Conservation (phyloP, 2,888 invertebrate genomes). For the Amphipoea lucens region DNA sequence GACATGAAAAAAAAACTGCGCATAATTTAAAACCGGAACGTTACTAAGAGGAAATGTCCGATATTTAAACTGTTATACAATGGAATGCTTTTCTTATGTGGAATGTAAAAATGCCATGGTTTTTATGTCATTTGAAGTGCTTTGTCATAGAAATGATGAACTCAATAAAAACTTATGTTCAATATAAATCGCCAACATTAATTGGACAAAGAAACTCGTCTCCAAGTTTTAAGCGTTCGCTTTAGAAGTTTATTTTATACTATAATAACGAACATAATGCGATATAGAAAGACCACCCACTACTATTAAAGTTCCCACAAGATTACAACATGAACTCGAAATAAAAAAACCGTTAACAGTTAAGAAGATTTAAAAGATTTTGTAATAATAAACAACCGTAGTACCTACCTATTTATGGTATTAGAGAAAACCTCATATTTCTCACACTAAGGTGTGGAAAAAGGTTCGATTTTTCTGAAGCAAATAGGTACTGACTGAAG, state of each 20-base stretch:
- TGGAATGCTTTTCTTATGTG: not conserved
- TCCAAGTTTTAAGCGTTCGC: constrained; percentile 35
- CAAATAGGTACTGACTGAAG: not conserved
- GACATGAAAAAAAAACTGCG: constrained; percentile 41
- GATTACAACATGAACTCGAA: constrained; percentile 45
- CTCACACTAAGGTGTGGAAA: not conserved
- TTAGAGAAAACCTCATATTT: not conserved
- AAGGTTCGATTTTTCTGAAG: constrained; percentile 9
- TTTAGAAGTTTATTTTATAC: constrained; percentile 39
- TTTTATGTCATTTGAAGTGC: not conserved
- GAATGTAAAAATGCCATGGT: not conserved
- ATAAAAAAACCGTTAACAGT: constrained; percentile 42
- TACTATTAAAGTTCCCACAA: constrained; percentile 41
- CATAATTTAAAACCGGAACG: constrained; percentile 41
- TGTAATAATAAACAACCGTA: constrained; percentile 17
- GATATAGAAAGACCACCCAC: constrained; percentile 56
- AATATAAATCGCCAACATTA: constrained; percentile 41
- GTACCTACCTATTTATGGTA: not conserved
- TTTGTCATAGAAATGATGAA: constrained; percentile 14
- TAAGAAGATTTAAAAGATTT: constrained; percentile 16
- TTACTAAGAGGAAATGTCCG: constrained; percentile 7
- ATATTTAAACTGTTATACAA: constrained; percentile 27
- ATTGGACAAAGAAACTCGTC: constrained; percentile 53
- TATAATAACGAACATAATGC: constrained; percentile 42
- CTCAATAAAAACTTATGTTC: constrained; percentile 1